Base-by-base conservation (phyloP, 2,888 invertebrate genomes). In the Phortica okadai region DNA sequence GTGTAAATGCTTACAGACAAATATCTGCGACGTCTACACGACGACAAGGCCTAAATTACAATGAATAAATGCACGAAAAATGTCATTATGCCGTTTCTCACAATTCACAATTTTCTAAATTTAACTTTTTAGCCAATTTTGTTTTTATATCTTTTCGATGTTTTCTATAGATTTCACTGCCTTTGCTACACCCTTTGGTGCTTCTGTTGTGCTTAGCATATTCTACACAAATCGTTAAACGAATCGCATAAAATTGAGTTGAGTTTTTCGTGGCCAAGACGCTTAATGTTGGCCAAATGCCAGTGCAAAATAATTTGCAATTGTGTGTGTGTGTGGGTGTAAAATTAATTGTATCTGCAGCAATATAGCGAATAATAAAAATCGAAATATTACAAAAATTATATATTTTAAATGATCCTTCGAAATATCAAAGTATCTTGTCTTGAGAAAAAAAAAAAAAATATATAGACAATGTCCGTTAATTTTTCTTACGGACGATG, bases 401-500 rank as follows among this genome's bases (percentile, higher is more conserved):
- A 54, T 54, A 54, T 54, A 54, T 54, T 33, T 33, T 33, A 33
- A 4, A 4, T 33, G 33, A 33, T 33, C 3, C 33, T 33, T 33
- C 21, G 1, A 21, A 33, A 33, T 33, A 33, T 33, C 33, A 5
- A 33, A 33, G 33, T 33, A 2, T 33, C 33, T 33, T 33, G 33
- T 33, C 3, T 33, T 33, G 0, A 33, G 33, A 33, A 33, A 5
- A 33, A 33, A 1, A 33, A 33, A 33, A 33, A 33, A 33, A 33
- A 33, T 4, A 5, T 33, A 21, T 33, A 33, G 33, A 33, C 21
- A 21, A 21, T 11, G 56, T 6, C n/a, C 56, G 4, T 86, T 88
- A 92, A 42, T 92, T 92, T 87, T 93, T 94, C 83, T 92, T 93
- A 82, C 95, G 93, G 0, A 95, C 93, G 7, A 95, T 92, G 87